Evolutionary conservation across 1,140 invertebrate species (phyloP).

Genomic region (Cotesia typhae): DNA sequence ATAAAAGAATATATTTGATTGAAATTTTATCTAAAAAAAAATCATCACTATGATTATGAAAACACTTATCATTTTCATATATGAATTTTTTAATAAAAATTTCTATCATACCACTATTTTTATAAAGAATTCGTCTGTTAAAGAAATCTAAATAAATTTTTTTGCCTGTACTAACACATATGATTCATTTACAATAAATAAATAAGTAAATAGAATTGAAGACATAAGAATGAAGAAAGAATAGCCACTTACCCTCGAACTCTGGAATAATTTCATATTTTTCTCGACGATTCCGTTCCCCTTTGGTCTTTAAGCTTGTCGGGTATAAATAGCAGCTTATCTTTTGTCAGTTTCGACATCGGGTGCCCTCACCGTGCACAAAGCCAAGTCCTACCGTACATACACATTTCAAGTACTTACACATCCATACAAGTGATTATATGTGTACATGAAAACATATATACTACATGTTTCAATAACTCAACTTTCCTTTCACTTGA

Average conservation of each 20-base stretch:
- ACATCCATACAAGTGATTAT: slow-evolving; percentile 38
- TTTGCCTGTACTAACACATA: too few relatives aligned
- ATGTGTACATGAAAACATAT: slow-evolving; percentile 1
- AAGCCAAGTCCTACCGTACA: slow-evolving; percentile 45
- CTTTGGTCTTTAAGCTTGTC: slow-evolving; percentile 45
- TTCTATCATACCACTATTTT: too few relatives aligned
- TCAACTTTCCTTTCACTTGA: neutral
- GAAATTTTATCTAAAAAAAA: too few relatives aligned
- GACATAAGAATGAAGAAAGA: neutral
- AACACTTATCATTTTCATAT: too few relatives aligned
- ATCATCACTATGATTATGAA: too few relatives aligned
- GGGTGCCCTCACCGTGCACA: slow-evolving; percentile 43
- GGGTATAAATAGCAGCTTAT: slow-evolving; percentile 59
- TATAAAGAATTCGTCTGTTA: too few relatives aligned
- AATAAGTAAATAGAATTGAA: too few relatives aligned
- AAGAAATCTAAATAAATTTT: too few relatives aligned
- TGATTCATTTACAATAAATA: too few relatives aligned
- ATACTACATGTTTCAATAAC: neutral
- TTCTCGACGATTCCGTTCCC: slow-evolving; percentile 19
- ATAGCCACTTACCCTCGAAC: neutral
- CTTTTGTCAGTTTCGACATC: slow-evolving; percentile 56
- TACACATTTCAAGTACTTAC: slow-evolving; percentile 11
- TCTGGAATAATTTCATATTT: slow-evolving; percentile 9
- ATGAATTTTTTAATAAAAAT: too few relatives aligned
- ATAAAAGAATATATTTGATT: too few relatives aligned